Conservation (phyloP, 2,113 vertebrate genomes). For the Oophaga pumilio region DNA sequence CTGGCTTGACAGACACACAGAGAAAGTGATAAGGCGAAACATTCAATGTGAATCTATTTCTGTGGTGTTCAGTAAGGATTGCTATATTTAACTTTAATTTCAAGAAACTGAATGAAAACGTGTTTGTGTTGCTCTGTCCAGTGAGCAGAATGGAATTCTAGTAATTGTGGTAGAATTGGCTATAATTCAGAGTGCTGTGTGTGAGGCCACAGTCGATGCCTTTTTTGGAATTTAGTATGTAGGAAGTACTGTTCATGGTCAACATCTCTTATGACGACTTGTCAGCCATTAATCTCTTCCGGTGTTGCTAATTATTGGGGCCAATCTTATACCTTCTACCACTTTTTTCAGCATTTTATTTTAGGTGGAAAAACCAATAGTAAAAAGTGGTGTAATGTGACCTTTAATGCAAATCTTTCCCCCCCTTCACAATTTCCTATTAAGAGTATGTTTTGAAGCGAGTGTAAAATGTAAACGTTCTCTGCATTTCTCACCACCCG, state of each 20-base stretch:
- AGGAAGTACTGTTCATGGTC: constrained; percentile 36
- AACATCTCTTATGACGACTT: constrained; percentile 20
- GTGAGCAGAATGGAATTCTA: constrained; percentile 31
- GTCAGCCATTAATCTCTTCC: constrained; percentile 20
- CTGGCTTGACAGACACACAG: not conserved
- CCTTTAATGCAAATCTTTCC: not conserved
- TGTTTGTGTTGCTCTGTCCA: constrained; percentile 30
- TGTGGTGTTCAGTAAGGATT: not conserved
- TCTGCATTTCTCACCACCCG: constrained; percentile 48
- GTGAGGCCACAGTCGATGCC: constrained; percentile 50
- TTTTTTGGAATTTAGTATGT: constrained; percentile 53
- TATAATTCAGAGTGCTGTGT: constrained; percentile 44
- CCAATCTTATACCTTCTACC: not conserved
- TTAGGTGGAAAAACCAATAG: not conserved
- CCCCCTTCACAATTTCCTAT: not conserved
- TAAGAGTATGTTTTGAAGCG: constrained; percentile 10
- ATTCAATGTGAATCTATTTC: not conserved
- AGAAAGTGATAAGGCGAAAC: not conserved
- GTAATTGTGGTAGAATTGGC: constrained; percentile 51
- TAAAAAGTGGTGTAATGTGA: not conserved
- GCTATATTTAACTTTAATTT: constrained; percentile 9
- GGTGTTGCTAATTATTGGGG: constrained; percentile 22
- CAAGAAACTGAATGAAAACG: constrained; percentile 35
- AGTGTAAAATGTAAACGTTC: constrained; percentile 36
- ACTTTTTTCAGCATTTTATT: not conserved